Base-by-base conservation (phyloP, 2,888 invertebrate genomes). In the Drosophila demipolita region DNA sequence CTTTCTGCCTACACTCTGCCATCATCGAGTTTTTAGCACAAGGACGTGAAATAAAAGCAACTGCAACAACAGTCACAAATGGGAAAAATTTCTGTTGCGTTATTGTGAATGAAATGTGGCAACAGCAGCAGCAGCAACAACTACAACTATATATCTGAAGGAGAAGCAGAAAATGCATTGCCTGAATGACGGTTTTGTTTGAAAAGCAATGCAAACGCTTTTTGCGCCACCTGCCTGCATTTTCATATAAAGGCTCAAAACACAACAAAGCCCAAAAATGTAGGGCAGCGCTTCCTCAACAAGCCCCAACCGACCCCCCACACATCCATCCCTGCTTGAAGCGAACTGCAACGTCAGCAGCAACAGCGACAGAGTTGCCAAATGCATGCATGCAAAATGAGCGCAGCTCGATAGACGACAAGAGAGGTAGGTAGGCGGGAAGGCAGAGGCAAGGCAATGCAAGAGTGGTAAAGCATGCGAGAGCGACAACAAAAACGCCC, bases 311-410 rank as follows among this genome's bases (percentile, higher is more conserved):
- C 54, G 33, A 53, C 58, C 38, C 65, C 40, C n/a, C 23, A 48
- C 42, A 26, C 54, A 60, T 23, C 26, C 42, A 42, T 9, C 20
- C 45, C 12, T 20, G 15, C 20, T 23, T 45, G 7, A 45, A 23
- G 23, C 23, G 45, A 45, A 23, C 8, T 61, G 69, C 76, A 75
- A 70, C 77, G 80, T 71, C 69, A 73, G 72, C 84, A 71, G 78
- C 73, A 83, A 71, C 54, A 53, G 72, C 70, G 77, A 86, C 89
- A 85, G 85, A 80, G 89, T 89, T 89, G 89, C 85, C 87, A 77
- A 89, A 87, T 81, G 84, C 82, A 84, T 89, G 83, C 83, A 82
- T 87, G 87, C 87, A 81, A 88, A 88, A 85, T 83, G 83, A 85
- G 82, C 67, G 73, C 82, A 81, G 70, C 82, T 71, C 72, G 69